phyloP scores from a whole-genome alignment of 2,113 vertebrate genomes.

The Steatornis caripensis region DNA sequence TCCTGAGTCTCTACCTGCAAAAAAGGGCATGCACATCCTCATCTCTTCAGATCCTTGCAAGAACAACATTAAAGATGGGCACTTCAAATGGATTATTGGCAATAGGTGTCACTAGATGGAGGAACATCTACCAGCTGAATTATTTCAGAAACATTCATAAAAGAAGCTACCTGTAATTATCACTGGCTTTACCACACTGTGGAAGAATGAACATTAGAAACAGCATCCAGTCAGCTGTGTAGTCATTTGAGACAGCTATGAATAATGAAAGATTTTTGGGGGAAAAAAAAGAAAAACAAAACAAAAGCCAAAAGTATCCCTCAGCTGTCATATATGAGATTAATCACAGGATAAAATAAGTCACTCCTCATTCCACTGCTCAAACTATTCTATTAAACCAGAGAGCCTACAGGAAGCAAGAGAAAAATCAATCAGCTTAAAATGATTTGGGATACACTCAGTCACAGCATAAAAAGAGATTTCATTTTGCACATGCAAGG shows the following conservation, averaged over 20 bases:
- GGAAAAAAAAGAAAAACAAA: not conserved
- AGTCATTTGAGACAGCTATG: not conserved
- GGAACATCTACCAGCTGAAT: not conserved
- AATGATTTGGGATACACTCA: not conserved
- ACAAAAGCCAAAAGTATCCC: not conserved
- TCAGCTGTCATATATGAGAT: not conserved
- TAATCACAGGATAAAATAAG: not conserved
- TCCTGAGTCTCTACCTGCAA: not conserved
- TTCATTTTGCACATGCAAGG: not conserved
- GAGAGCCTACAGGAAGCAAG: not conserved
- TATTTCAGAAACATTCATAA: not conserved
- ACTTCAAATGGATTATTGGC: not conserved
- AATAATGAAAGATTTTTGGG: not conserved
- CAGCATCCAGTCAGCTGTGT: not conserved
- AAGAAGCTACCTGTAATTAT: not conserved
- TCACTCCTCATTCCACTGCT: not conserved
- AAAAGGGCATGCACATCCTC: not conserved
- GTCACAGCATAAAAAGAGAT: not conserved
- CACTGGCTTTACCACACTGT: not conserved
- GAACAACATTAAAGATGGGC: not conserved
- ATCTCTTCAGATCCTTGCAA: not conserved
- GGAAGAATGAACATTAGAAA: not conserved
- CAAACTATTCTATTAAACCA: not conserved
- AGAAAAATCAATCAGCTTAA: slow-evolving; percentile 26
- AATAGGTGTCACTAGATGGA: not conserved